Conservation (phyloP, 2,888 invertebrate genomes). For the Ormyrus labotus region DNA sequence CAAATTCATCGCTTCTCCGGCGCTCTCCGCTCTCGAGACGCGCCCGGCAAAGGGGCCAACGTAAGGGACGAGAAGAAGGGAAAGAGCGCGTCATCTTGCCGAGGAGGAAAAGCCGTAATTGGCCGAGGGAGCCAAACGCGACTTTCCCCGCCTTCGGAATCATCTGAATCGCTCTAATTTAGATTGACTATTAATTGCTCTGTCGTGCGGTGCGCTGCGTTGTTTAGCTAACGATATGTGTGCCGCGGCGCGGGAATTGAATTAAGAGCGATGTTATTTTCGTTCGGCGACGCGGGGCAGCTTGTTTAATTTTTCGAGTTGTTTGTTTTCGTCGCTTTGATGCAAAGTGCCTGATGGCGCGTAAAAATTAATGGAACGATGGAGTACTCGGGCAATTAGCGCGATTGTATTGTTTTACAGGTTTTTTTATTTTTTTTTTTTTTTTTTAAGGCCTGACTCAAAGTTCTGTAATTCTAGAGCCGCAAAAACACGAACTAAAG, state of each 20-base stretch:
- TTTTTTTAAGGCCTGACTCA: too few relatives aligned
- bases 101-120: conserved; percentile 61
- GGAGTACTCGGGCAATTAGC: too few relatives aligned
- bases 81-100: conserved; percentile 5
- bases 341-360: too few relatives aligned
- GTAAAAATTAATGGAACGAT: too few relatives aligned
- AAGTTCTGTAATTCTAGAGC: too few relatives aligned
- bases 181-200: conserved; percentile 58
- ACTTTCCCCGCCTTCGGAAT: conserved; percentile 56
- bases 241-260: too few relatives aligned
- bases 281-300: neutral
- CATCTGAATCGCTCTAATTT: conserved; percentile 48
- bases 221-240: neutral
- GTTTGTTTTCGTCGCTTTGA: too few relatives aligned
- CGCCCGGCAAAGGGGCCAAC: conserved; percentile 19
- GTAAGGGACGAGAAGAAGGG: conserved; percentile 34
- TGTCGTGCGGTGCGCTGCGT: neutral
- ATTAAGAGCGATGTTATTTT: neutral
- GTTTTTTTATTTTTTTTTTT: too few relatives aligned
- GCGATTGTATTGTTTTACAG: too few relatives aligned
- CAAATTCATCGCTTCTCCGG: conserved; percentile 66
- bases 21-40: conserved; percentile 22
- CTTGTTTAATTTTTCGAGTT: neutral
- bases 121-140: conserved; percentile 59
- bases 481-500: too few relatives aligned